A percentile compares a stretch with the other conserved stretches of the same genome.
phyloP scores from a whole-genome alignment of 2,888 invertebrate genomes.

The Thymelicus sylvestris region DNA sequence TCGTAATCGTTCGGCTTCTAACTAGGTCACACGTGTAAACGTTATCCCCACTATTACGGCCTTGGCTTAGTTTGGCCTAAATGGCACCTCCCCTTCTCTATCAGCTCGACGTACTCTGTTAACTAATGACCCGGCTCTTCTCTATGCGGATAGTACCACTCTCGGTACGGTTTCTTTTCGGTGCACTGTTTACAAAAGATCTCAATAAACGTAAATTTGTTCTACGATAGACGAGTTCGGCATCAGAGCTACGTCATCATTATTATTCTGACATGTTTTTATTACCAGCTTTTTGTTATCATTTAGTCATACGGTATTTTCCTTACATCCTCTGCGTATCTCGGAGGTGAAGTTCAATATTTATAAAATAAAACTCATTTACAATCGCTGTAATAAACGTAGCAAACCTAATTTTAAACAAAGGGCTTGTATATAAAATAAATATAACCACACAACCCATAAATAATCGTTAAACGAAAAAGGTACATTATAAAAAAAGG shows the following conservation, averaged over 20 bases:
- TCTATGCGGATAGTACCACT: conserved; percentile 21
- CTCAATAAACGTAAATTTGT: conserved; percentile 37
- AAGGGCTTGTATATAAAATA: background rate
- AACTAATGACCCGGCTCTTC: conserved; percentile 41
- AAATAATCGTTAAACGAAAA: background rate
- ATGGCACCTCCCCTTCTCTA: conserved; percentile 74
- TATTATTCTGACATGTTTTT: conserved; percentile 6
- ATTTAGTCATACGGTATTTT: conserved; percentile 3
- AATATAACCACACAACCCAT: background rate
- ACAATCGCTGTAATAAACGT: background rate
- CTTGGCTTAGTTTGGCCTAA: conserved; percentile 81
- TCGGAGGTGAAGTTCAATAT: background rate
- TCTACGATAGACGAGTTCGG: conserved; percentile 35
- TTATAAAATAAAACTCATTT: background rate
- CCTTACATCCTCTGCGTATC: background rate
- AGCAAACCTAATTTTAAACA: background rate
- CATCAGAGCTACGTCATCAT: conserved; percentile 24
- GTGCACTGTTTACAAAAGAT: conserved; percentile 23
- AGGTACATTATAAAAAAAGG: background rate
- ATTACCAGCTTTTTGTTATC: conserved; percentile 18
- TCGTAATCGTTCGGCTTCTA: conserved; percentile 69
- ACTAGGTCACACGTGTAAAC: conserved; percentile 84
- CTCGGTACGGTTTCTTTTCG: conserved; percentile 14
- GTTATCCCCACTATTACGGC: conserved; percentile 80
- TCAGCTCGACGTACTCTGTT: conserved; percentile 48